Conservation (phyloP, 2,797 vertebrate genomes). For the Microctenopoma stevenorrisi region DNA sequence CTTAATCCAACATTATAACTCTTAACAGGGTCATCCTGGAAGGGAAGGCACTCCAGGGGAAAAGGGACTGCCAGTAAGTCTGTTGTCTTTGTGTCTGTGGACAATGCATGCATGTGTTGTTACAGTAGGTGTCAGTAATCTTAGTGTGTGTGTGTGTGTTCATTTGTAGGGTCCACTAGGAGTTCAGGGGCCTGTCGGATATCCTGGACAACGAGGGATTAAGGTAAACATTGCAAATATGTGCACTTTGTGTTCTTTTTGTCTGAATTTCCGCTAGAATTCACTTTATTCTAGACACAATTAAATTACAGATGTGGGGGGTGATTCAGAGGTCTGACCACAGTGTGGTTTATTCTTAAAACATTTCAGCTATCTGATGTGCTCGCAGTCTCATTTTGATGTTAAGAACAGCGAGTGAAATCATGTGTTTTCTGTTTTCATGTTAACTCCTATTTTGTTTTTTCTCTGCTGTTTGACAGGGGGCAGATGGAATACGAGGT, state of each 20-base stretch:
- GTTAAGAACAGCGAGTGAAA: background rate
- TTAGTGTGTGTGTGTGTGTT: constrained; percentile 7
- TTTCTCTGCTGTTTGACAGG: constrained; percentile 77
- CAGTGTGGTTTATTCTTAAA: background rate
- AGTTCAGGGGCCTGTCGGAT: constrained; percentile 81
- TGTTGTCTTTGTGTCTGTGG: constrained; percentile 9
- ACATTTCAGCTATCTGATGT: background rate
- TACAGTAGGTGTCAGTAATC: background rate
- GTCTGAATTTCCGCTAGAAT: background rate
- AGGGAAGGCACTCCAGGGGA: constrained; percentile 95
- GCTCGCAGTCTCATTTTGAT: background rate
- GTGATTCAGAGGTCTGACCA: background rate
- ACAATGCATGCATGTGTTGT: background rate
- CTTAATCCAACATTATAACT: constrained; percentile 17
- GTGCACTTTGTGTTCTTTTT: background rate
- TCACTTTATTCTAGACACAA: too few species aligned
- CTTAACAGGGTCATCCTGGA: constrained; percentile 92
- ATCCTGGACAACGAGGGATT: constrained; percentile 79
- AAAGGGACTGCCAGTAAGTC: constrained; percentile 90
- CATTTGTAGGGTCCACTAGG: constrained; percentile 70
- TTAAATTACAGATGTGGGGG: too few species aligned
- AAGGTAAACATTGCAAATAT: constrained; percentile 62
- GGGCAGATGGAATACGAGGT: constrained; percentile 94
- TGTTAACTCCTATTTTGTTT: constrained; percentile 23
- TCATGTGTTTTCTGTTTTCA: constrained; percentile 6